A percentile compares a stretch with the other conserved stretches of the same genome.
phyloP scores from a whole-genome alignment of 2,888 invertebrate species.

The Nowickia ferox region DNA sequence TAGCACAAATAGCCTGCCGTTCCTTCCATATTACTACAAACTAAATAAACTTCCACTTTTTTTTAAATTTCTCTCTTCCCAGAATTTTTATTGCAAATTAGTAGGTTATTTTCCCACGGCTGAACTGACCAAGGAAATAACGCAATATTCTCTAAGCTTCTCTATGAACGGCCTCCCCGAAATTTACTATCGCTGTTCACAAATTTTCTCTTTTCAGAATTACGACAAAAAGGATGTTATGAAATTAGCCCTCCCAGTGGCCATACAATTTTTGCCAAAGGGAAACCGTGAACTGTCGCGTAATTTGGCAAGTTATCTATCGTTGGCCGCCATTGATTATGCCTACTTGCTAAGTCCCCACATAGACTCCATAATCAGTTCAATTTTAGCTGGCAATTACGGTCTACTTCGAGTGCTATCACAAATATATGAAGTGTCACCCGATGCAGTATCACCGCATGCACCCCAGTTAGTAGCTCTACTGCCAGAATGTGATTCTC shows the following conservation, averaged over 20 bases:
- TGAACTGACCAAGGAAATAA: too few relatives aligned
- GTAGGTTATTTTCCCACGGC: too few relatives aligned
- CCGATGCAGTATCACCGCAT: conserved; percentile 93
- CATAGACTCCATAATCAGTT: conserved; percentile 94
- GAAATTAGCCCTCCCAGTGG: conserved; percentile 90
- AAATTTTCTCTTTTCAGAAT: conserved; percentile 82
- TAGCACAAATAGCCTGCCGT: too few relatives aligned
- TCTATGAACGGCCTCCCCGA: neutral
- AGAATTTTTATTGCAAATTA: too few relatives aligned
- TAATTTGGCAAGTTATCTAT: conserved; percentile 95
- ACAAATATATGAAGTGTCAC: conserved; percentile 94
- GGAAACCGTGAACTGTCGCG: conserved; percentile 94
- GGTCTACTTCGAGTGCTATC: conserved; percentile 93
- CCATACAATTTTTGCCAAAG: conserved; percentile 95
- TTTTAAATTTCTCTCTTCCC: too few relatives aligned
- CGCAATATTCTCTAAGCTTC: neutral
- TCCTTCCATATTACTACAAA: too few relatives aligned
- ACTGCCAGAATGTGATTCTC: conserved; percentile 91
- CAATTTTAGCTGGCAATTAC: conserved; percentile 95
- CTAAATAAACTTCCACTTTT: too few relatives aligned
- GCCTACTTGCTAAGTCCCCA: conserved; percentile 93
- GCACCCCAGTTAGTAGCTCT: conserved; percentile 90
- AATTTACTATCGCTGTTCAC: conserved; percentile 3
- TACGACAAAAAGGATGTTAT: conserved; percentile 86
- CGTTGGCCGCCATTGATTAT: conserved; percentile 95